Evolutionary conservation across 2,797 vertebrate species (phyloP).

Genomic region (Acomys russatus): DNA sequence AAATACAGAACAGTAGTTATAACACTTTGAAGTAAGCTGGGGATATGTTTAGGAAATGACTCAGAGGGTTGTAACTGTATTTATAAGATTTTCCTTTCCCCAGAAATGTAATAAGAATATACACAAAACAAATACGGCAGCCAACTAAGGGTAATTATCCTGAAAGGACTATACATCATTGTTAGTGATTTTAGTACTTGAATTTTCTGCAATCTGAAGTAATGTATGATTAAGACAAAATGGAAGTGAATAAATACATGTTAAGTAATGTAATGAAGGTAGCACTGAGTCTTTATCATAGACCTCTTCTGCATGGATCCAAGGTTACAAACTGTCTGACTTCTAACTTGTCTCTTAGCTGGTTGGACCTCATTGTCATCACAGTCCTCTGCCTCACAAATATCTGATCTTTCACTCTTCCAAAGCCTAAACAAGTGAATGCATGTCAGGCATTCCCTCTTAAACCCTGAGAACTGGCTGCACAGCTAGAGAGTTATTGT

Average conservation of each 20-base stretch:
- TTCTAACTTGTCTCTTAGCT: neutral
- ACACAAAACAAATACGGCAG: neutral
- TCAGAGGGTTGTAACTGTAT: neutral
- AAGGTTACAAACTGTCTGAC: neutral
- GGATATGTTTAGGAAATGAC: neutral
- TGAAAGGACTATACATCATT: neutral
- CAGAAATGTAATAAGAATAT: neutral
- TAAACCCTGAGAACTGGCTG: neutral
- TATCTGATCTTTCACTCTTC: fast-evolving
- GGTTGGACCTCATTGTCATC: neutral
- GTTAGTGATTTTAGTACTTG: neutral
- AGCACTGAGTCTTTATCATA: fast-evolving
- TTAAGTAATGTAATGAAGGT: neutral
- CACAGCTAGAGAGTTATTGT: neutral
- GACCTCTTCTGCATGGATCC: fast-evolving
- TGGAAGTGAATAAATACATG: neutral
- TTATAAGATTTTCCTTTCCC: neutral
- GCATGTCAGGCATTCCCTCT: neutral
- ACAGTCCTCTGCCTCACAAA: neutral
- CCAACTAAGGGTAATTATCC: neutral
- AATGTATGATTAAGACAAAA: neutral
- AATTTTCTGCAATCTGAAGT: conserved; percentile 3
- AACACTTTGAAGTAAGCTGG: neutral
- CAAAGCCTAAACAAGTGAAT: neutral
- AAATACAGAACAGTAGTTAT: neutral